phyloP scores from a whole-genome alignment of 1,140 invertebrate genomes.

The Pomacea maculata region DNA sequence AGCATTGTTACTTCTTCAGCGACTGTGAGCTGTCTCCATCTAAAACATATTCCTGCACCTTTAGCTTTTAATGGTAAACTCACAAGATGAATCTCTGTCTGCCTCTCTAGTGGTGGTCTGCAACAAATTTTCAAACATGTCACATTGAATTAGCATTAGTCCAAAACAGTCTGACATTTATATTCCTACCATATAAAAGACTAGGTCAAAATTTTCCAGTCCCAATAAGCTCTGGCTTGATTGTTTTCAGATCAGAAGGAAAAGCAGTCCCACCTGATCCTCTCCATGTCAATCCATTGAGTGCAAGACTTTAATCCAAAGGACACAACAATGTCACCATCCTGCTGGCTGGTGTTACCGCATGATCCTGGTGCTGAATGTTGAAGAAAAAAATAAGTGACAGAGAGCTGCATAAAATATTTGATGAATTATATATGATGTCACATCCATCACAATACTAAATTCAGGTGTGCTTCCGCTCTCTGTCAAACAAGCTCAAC shows the following conservation, averaged over 20 bases:
- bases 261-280: conserved; percentile 42
- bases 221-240: no score
- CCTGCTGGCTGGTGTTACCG: conserved; percentile 24
- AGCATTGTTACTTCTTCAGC: no score
- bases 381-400: neutral
- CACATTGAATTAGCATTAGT: neutral
- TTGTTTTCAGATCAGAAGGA: neutral
- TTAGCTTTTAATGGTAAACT: conserved; percentile 55
- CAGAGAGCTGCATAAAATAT: no score
- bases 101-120: conserved; percentile 36
- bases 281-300: conserved; percentile 52
- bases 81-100: conserved; percentile 54
- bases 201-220: no score
- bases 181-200: neutral
- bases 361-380: conserved; percentile 53
- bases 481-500: no score
- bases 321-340: conserved; percentile 51
- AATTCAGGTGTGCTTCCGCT: no score
- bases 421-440: no score
- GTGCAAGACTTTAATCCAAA: conserved; percentile 52
- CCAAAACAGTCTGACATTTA: neutral
- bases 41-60: conserved; percentile 56
- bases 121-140: conserved; percentile 12
- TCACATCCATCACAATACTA: no score
- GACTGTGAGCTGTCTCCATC: conserved; percentile 46